Conservation (phyloP, 2,113 vertebrate genomes). For the Anolis carolinensis region DNA sequence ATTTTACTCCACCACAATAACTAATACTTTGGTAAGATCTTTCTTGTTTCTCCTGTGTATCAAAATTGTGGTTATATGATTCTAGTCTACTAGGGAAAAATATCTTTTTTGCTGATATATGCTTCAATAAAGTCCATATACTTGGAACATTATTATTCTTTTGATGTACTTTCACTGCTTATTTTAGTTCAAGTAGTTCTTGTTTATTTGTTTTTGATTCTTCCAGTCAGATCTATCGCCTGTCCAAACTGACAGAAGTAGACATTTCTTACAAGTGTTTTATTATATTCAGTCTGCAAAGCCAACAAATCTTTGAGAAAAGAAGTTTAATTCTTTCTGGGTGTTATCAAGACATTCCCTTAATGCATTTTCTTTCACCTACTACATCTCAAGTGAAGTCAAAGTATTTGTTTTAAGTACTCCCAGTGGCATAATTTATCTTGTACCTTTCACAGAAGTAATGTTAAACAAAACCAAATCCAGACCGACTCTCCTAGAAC, state of each 20-base stretch:
- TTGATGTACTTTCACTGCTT: background rate
- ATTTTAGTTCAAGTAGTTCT: background rate
- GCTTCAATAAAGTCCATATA: background rate
- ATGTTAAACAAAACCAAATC: conserved; percentile 16
- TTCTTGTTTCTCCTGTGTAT: too few species aligned
- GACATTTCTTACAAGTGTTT: background rate
- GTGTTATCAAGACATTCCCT: background rate
- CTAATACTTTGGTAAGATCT: too few species aligned
- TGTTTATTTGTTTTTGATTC: background rate
- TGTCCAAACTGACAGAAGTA: background rate
- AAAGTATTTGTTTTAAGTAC: background rate
- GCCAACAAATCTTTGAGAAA: conserved; percentile 9
- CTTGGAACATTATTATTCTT: background rate
- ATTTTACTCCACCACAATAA: too few species aligned
- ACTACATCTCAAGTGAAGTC: background rate
- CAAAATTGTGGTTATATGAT: background rate
- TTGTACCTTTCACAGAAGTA: conserved; percentile 14
- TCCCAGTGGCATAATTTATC: conserved; percentile 18
- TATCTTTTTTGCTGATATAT: background rate
- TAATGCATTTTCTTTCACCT: conserved; percentile 17
- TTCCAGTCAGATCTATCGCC: background rate
- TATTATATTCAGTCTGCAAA: background rate
- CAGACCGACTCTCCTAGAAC: conserved; percentile 30
- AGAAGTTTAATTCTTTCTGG: conserved; percentile 27
- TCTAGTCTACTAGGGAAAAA: background rate